Evolutionary conservation across 2,113 vertebrate species (phyloP), one percentile per base, ranked within the genome.

Genomic region (Gallinago media): DNA sequence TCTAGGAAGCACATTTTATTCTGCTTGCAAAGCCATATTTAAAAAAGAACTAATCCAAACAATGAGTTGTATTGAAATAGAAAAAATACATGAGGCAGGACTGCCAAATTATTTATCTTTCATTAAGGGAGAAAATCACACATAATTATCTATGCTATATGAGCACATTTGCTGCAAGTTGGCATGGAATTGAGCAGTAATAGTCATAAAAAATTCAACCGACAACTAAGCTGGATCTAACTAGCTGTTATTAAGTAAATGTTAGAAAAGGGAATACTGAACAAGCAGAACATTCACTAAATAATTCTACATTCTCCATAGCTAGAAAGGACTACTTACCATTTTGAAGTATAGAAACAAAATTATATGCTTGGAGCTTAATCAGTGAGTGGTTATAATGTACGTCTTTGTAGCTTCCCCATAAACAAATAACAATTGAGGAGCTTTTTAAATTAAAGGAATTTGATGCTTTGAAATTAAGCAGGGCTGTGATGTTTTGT

Each of bases 21-120:
- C 66, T 76, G 66, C 36, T 92, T 83, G 34, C 62, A 91, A 94
- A 95, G n/a, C 58, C 38, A 42, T 70, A 93, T 34, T 92, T 29
- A 47, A 76, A 52, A 88, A 68, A 89, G 10, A 78, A 31, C 13
- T 88, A 79, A 56, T 78, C 23, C 75, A 97, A 95, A 97, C 89
- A 97, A 96, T 87, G 73, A 83, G 27, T 75, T 89, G 58, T 54
- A 96, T 61, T 88, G 92, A 97, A 97, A 96, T 46, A 94, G 80
- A 97, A 96, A 97, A 96, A 95, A 88, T 56, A 88, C 42, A 70
- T 91, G 87, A 96, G 75, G 90, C 77, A 96, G 85, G 67, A 65
- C 68, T 96, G 94, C 84, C 96, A 97, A 96, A 97, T 97, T 97
- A 97, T 97, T 98, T 98, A 93, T 97, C 88, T 97, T 97, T 96